Percentiles rank a stretch among this genome's conserved stretches.
These are phyloP conservation scores for Andricus curvator DNA, from an alignment of 2,888 invertebrate species.

Conservation along the genomic window DNA sequence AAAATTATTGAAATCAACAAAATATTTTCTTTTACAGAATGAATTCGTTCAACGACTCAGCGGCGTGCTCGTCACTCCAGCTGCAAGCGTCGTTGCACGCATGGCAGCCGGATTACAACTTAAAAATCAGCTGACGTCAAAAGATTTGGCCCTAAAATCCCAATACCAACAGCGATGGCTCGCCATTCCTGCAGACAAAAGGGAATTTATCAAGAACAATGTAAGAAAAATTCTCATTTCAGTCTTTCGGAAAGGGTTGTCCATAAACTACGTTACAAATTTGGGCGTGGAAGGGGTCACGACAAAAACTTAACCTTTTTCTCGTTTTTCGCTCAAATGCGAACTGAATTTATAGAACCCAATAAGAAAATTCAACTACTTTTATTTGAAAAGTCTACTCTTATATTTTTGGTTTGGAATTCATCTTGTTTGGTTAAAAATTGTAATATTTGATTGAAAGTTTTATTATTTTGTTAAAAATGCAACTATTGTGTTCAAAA, in stretches of 20 bases:
- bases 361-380: no score
- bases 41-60: constrained; percentile 96
- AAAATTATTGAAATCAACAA: not conserved
- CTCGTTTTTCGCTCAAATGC: no score
- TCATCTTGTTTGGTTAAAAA: no score
- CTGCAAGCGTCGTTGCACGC: constrained; percentile 95
- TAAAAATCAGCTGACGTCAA: constrained; percentile 98
- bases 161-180: constrained; percentile 97
- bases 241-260: not conserved
- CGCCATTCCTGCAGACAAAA: constrained; percentile 90
- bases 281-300: no score
- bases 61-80: constrained; percentile 92
- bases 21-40: constrained; percentile 79
- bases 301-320: no score
- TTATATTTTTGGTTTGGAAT: no score
- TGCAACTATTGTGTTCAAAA: no score
- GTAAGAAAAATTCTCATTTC: constrained; percentile 81
- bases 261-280: no score
- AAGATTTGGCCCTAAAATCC: constrained; percentile 89
- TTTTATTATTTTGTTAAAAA: no score
- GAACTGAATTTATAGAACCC: no score
- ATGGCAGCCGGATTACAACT: constrained; percentile 99
- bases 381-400: no score
- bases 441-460: no score
- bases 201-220: constrained; percentile 95